Percentiles rank a stretch among this genome's conserved stretches.
Conservation (phyloP, 2,888 invertebrate species). For the Synergus gifuensis region DNA sequence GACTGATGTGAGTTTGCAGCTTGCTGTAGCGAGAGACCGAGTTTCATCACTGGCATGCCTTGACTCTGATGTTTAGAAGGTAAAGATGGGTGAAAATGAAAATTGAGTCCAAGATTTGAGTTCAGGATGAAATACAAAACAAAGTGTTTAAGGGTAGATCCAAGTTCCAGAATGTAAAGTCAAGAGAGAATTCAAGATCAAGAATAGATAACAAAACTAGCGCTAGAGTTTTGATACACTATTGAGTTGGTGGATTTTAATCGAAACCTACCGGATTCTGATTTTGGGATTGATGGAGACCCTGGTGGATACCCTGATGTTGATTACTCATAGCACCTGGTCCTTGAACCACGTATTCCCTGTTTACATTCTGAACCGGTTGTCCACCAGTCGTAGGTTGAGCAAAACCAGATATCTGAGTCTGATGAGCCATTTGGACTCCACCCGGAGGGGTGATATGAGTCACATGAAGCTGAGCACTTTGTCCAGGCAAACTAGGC, state of each 20-base stretch:
- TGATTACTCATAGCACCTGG: conserved; percentile 57
- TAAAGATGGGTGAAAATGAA: conserved; percentile 26
- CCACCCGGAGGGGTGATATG: conserved; percentile 73
- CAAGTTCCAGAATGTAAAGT: too few species aligned
- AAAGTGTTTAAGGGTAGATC: neutral
- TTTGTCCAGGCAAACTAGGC: conserved; percentile 73
- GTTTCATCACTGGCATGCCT: conserved; percentile 65
- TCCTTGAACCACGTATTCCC: conserved; percentile 69
- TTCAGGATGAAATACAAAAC: neutral
- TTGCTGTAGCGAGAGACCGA: conserved; percentile 67
- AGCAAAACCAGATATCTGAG: conserved; percentile 69
- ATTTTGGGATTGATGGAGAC: conserved; percentile 63
- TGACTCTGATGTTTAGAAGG: conserved; percentile 57
- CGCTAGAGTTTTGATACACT: too few species aligned
- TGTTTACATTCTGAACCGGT: conserved; percentile 65
- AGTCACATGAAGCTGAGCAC: conserved; percentile 74
- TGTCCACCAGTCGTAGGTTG: conserved; percentile 65
- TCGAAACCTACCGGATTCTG: conserved; percentile 60
- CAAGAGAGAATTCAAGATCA: neutral
- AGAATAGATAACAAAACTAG: neutral
- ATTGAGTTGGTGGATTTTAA: neutral
- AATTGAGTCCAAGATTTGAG: neutral
- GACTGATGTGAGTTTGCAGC: conserved; percentile 54
- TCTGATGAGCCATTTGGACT: conserved; percentile 75
- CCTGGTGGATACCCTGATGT: conserved; percentile 67